These are phyloP conservation scores for Polia nebulosa DNA, from an alignment of 2,888 invertebrate genomes.

Conservation along the genomic window DNA sequence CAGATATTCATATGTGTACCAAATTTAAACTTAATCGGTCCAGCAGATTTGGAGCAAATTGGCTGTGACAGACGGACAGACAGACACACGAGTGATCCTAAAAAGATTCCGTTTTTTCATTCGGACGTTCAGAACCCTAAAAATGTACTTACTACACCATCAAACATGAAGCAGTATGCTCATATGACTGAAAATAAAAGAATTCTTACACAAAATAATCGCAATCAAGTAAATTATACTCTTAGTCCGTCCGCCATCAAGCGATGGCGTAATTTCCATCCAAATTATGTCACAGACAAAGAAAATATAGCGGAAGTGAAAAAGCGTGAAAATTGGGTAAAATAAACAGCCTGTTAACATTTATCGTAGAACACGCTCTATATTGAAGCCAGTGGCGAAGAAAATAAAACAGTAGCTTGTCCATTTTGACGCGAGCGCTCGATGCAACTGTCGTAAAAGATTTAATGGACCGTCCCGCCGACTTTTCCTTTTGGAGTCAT, in stretches of 20 bases:
- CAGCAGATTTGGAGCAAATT: no score
- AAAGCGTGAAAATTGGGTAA: conserved; percentile 1
- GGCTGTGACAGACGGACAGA: no score
- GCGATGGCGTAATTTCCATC: conserved; percentile 17
- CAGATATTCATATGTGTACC: no score
- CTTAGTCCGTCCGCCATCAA: neutral
- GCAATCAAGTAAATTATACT: neutral
- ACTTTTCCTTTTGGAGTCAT: no score
- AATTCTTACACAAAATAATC: neutral
- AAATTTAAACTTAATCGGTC: no score
- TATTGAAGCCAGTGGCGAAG: conserved; percentile 5
- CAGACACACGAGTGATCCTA: no score
- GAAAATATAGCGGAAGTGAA: conserved; percentile 2
- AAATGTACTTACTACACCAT: no score
- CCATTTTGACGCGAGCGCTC: neutral
- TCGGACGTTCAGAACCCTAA: no score
- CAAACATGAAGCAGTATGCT: no score
- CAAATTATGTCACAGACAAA: conserved; percentile 23
- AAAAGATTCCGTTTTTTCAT: no score
- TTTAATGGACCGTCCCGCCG: no score
- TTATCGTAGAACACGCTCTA: neutral
- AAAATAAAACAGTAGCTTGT: conserved; percentile 8
- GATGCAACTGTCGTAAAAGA: neutral
- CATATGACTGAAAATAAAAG: conserved; percentile 1
- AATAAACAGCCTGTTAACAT: conserved; percentile 11